phyloP scores from a whole-genome alignment of 2,113 vertebrate genomes.

The Azemiops feae region DNA sequence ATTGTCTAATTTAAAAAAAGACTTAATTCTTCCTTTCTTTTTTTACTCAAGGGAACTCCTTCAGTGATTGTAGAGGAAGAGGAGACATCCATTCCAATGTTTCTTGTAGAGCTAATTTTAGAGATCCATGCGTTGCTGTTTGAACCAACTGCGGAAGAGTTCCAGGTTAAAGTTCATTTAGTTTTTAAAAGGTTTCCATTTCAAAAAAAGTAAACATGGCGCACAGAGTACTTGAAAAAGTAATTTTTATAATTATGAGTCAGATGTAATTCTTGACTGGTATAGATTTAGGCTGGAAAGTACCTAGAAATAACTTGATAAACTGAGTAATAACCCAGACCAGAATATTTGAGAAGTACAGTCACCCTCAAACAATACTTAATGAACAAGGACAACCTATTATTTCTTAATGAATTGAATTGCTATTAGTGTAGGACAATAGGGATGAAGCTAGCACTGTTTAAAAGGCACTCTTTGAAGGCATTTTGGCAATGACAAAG shows the following conservation, averaged over 20 bases:
- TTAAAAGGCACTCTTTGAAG: background rate
- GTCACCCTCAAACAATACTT: background rate
- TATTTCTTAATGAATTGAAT: background rate
- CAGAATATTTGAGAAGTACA: background rate
- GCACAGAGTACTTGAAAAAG: background rate
- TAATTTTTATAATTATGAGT: background rate
- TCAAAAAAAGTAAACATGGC: background rate
- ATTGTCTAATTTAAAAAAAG: background rate
- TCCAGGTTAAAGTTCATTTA: constrained; percentile 69
- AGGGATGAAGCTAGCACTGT: no score
- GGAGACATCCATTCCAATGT: constrained; percentile 69
- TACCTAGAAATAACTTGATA: background rate
- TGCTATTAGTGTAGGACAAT: background rate
- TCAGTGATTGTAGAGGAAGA: constrained; percentile 43
- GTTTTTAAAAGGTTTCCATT: background rate
- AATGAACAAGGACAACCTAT: background rate
- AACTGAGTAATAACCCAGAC: background rate
- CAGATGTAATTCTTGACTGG: background rate
- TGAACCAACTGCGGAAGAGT: constrained; percentile 76
- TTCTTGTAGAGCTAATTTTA: constrained; percentile 78
- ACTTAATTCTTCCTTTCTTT: background rate
- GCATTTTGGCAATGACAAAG: background rate
- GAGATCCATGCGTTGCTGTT: constrained; percentile 73
- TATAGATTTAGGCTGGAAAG: background rate
- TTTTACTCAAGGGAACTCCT: constrained; percentile 31